Evolutionary conservation across 2,888 invertebrate species (phyloP).

Genomic region (Mimachlamys varia): DNA sequence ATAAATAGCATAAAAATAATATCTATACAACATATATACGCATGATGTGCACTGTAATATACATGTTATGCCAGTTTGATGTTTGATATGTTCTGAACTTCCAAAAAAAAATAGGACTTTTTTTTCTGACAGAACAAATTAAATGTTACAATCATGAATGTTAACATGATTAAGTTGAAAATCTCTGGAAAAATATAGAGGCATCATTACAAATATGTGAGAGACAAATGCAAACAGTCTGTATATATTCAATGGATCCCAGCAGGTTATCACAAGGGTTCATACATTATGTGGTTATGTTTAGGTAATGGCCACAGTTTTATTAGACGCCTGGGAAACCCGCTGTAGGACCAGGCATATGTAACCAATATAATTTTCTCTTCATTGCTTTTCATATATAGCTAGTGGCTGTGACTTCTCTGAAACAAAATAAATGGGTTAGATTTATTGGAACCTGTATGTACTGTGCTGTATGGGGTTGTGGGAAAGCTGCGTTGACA

Average conservation of each 20-base stretch:
- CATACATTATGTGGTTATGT: background rate
- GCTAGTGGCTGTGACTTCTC: background rate
- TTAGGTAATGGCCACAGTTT: slow-evolving; percentile 16
- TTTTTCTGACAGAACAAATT: too few relatives aligned
- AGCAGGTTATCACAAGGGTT: background rate
- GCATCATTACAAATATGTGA: slow-evolving; percentile 25
- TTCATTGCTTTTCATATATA: background rate
- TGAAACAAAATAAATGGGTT: background rate
- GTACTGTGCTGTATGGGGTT: background rate
- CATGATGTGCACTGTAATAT: background rate
- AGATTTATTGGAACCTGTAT: slow-evolving; percentile 14
- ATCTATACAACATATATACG: too few relatives aligned
- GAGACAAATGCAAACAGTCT: slow-evolving; percentile 2
- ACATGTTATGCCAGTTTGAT: background rate
- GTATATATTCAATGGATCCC: background rate
- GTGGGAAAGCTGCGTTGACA: background rate
- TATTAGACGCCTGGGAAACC: slow-evolving; percentile 24
- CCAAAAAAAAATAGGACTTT: too few relatives aligned
- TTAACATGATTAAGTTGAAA: background rate
- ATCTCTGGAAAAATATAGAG: slow-evolving; percentile 37
- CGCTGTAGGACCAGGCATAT: background rate
- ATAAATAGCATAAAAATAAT: too few relatives aligned
- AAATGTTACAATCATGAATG: background rate
- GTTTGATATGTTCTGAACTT: too few relatives aligned
- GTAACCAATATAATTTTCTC: slow-evolving; percentile 24